Conservation (phyloP, 2,113 vertebrate species). For the Phainopepla nitens region DNA sequence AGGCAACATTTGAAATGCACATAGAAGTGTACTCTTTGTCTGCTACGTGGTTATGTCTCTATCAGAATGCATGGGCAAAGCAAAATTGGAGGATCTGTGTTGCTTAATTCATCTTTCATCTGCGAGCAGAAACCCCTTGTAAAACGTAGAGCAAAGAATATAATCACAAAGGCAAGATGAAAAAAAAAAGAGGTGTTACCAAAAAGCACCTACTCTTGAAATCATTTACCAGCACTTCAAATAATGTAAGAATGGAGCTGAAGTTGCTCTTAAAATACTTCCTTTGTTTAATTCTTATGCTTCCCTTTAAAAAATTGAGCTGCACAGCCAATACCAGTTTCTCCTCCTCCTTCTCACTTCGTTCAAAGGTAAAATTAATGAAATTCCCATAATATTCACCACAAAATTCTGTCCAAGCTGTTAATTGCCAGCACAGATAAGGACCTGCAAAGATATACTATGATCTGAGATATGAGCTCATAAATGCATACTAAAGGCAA, state of each 20-base stretch:
- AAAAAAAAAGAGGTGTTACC: background rate
- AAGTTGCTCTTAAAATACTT: background rate
- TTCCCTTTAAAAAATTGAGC: background rate
- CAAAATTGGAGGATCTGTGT: background rate
- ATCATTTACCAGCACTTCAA: background rate
- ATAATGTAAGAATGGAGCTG: background rate
- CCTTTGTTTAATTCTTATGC: background rate
- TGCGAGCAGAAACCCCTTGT: background rate
- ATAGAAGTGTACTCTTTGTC: background rate
- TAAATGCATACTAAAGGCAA: background rate
- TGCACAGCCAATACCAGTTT: background rate
- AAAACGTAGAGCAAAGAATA: background rate
- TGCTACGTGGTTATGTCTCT: background rate
- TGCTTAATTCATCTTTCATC: background rate
- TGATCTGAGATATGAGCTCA: background rate
- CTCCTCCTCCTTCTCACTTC: rapidly evolving
- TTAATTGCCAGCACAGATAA: background rate
- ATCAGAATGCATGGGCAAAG: background rate
- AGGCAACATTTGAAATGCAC: background rate
- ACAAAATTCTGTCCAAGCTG: background rate
- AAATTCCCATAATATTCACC: background rate
- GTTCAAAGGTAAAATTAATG: background rate
- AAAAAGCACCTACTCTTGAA: background rate
- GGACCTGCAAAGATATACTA: background rate
- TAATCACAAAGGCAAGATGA: background rate